A percentile compares a stretch with the other conserved stretches of the same genome.
Evolutionary conservation across 1,140 invertebrate species (phyloP).

Genomic region (Berghia stephanieae): DNA sequence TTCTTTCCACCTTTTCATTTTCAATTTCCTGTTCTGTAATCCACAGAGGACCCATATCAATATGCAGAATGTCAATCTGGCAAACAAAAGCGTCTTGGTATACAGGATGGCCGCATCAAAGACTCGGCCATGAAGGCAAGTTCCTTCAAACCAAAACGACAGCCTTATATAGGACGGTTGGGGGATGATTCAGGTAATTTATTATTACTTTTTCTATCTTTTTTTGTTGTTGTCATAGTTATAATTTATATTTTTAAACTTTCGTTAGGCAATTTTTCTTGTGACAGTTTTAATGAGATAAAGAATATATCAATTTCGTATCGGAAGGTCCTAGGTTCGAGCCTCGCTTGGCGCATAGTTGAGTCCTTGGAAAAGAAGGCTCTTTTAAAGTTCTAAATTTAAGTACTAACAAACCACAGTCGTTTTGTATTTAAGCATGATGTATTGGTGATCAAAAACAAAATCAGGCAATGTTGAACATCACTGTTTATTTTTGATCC

Average conservation of each 20-base stretch:
- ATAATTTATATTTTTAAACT: not conserved
- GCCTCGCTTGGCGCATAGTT: no score
- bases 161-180: conserved; percentile 36
- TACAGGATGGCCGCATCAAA: conserved; percentile 50
- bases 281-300: not conserved
- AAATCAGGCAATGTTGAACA: no score
- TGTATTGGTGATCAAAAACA: no score
- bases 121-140: conserved; percentile 50
- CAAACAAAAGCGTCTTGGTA: conserved; percentile 46
- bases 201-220: not conserved
- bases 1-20: conserved; percentile 21
- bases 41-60: conserved; percentile 35
- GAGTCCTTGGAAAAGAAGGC: not conserved
- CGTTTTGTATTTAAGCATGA: no score
- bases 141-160: conserved; percentile 41
- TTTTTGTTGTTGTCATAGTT: not conserved
- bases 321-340: no score
- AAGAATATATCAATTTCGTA: no score
- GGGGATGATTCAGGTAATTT: not conserved
- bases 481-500: no score
- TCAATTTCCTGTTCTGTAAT: not conserved
- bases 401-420: no score
- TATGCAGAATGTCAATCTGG: conserved; percentile 46
- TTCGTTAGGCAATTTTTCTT: not conserved
- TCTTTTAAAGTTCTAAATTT: not conserved